phyloP scores from a whole-genome alignment of 2,113 vertebrate species.

The Penelope pileata region DNA sequence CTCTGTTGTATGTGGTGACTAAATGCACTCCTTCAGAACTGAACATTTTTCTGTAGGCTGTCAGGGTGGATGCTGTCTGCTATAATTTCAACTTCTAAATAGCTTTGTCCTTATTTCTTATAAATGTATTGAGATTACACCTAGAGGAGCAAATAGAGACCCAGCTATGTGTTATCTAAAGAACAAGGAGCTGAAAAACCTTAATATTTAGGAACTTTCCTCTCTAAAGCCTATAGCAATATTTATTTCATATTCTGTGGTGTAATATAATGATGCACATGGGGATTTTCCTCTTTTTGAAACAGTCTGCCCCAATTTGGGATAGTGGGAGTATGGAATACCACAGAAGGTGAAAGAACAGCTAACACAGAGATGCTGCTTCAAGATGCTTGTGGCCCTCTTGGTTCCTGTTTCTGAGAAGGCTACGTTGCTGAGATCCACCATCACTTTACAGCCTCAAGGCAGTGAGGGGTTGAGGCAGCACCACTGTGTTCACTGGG shows the following conservation, averaged over 20 bases:
- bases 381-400: neutral
- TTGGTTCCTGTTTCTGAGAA: neutral
- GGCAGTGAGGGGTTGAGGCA: neutral
- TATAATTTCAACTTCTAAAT: neutral
- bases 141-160: neutral
- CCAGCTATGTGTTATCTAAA: neutral
- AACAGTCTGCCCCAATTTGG: neutral
- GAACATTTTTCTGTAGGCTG: neutral
- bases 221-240: neutral
- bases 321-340: no score
- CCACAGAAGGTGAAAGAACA: neutral
- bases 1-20: neutral
- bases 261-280: neutral
- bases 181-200: neutral
- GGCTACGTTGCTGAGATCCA: neutral
- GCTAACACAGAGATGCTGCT: neutral
- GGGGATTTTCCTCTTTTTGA: neutral
- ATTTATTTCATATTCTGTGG: neutral
- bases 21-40: neutral
- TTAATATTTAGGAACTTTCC: neutral
- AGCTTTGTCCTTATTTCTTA: neutral
- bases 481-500: neutral
- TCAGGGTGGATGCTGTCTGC: neutral
- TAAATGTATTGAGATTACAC: neutral
- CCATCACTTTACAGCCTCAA: neutral